A percentile compares a stretch with the other conserved stretches of the same genome.
Conservation (phyloP, 2,888 invertebrate species). For the Andrena marginata region DNA sequence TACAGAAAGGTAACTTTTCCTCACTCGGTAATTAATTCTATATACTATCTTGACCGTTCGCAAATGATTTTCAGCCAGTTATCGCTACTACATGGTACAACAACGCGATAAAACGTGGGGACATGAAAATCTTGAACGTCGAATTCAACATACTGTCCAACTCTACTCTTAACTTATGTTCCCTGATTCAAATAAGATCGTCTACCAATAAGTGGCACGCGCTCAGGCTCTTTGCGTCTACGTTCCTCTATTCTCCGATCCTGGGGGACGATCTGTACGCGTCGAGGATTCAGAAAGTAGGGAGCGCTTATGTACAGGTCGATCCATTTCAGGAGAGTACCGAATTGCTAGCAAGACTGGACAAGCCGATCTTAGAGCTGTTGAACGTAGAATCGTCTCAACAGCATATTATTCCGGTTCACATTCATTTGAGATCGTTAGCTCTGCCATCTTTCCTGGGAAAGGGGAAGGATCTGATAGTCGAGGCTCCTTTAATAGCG, state of each 20-base stretch:
- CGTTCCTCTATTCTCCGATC: conserved; percentile 80
- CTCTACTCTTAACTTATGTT: conserved; percentile 73
- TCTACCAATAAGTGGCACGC: conserved; percentile 79
- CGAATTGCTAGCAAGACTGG: conserved; percentile 59
- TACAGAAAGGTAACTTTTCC: conserved; percentile 21
- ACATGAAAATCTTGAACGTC: conserved; percentile 71
- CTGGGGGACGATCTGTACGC: conserved; percentile 84
- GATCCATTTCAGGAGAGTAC: conserved; percentile 77
- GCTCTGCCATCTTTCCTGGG: conserved; percentile 69
- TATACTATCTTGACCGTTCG: background rate
- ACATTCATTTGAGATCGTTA: conserved; percentile 79
- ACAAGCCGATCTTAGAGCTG: conserved; percentile 67
- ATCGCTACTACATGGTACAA: conserved; percentile 66
- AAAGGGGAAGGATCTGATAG: conserved; percentile 67
- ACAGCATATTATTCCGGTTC: conserved; percentile 80
- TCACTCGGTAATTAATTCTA: background rate
- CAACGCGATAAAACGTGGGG: conserved; percentile 57
- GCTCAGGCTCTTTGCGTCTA: conserved; percentile 81
- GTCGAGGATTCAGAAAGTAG: conserved; percentile 78
- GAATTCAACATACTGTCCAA: conserved; percentile 74
- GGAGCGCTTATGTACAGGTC: conserved; percentile 78
- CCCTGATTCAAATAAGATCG: conserved; percentile 80
- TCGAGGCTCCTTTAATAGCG: conserved; percentile 79
- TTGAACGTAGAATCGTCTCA: conserved; percentile 67
- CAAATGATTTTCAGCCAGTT: conserved; percentile 69